A percentile compares a stretch with the other conserved stretches of the same genome.
Conservation (phyloP, 1,140 invertebrate species). For the Arion vulgaris region DNA sequence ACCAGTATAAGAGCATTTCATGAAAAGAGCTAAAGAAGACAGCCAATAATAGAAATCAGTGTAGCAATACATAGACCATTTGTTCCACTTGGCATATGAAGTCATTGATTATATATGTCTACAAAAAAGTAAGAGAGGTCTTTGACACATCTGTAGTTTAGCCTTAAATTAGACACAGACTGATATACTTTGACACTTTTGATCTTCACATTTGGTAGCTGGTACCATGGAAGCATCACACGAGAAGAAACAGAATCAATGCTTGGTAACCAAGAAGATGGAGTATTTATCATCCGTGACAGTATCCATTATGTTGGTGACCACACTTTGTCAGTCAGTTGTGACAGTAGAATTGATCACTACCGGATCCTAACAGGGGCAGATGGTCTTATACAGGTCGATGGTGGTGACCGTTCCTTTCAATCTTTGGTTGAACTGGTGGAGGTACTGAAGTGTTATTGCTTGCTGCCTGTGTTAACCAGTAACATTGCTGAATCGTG, state of each 20-base stretch:
- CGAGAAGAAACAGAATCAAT: conserved; percentile 94
- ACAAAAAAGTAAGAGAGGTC: no score
- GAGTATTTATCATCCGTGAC: conserved; percentile 96
- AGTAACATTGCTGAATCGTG: not conserved
- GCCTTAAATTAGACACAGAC: no score
- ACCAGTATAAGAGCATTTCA: no score
- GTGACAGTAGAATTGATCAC: conserved; percentile 60
- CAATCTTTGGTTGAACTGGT: conserved; percentile 63
- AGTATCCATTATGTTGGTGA: conserved; percentile 99
- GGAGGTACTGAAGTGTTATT: conserved; percentile 54
- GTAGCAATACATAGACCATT: no score
- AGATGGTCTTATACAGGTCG: conserved; percentile 59
- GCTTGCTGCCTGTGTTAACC: conserved; percentile 17
- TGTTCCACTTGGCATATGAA: no score
- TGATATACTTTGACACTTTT: not conserved
- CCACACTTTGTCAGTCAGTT: conserved; percentile 93
- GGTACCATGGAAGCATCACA: conserved; percentile 99
- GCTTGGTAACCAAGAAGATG: conserved; percentile 81
- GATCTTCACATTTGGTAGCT: conserved; percentile 77
- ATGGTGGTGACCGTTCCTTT: conserved; percentile 66
- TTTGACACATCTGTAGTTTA: no score
- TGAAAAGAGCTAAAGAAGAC: no score
- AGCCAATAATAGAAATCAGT: no score
- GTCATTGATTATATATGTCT: no score
- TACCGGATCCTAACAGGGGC: conserved; percentile 59